Base-by-base conservation (phyloP, 1,140 invertebrate genomes). In the Anastrepha ludens region DNA sequence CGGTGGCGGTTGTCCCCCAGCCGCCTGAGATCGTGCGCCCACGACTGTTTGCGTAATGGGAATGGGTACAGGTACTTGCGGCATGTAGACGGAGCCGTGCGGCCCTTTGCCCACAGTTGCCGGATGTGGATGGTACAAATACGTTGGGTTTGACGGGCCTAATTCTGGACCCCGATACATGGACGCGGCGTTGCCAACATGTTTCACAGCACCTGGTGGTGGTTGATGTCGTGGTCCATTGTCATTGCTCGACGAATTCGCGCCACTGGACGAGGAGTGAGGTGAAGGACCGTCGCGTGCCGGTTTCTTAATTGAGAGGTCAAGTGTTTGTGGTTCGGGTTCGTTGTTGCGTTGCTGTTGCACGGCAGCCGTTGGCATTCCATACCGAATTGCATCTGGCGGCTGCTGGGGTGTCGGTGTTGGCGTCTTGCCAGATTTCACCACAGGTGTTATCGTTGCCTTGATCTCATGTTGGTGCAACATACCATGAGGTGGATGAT, bases 281-380 rank as follows among this genome's bases (percentile, higher is more conserved):
- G 94, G 93, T 0, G 94, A 93, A 29, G 91, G 90, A 0, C 91
- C 91, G 39, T 94, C 95, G 20, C 95, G 94, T 29, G 96, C 92
- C 3, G 96, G 96, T 89, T 97, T 96, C 91, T 97, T 98, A 20
- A 97, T 96, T 90, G 96, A 97, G 60, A 98, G 92, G 91, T 98
- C 97, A 0, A 98, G 93, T 0, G 97, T 96, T 86, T 96, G 95
- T 29, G 95, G 95, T 88, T 95, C 95, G 3, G 94, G 91, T 87
- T 94, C 93, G 65, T 90, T 90, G 95, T 90, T 96, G 94, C 91
- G 96, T 93, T 29, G 96, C 94, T 88, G 89, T 74, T 86, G 87
- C 87, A 20, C 89, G 89, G 64, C 89, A 89, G 64, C 88, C 58
- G 86, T 88, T 67, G 2, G 89, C 67, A 90, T 90, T 85, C 89